Percentiles rank a stretch among this genome's conserved stretches.
phyloP scores from a whole-genome alignment of 2,113 vertebrate genomes.

The Noctilio leporinus region DNA sequence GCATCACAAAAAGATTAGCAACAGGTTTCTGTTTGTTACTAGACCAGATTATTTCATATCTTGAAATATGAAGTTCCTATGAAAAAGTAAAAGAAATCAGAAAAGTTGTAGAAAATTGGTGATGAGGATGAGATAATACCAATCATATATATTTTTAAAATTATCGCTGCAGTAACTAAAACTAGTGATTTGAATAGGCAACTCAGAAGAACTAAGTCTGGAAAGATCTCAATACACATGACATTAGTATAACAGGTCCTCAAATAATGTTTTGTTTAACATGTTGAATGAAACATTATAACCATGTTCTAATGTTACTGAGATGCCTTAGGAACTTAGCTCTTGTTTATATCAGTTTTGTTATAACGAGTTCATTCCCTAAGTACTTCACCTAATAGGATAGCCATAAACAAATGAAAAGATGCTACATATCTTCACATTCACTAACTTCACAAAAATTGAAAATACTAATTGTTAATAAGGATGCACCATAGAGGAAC shows the following conservation, averaged over 20 bases:
- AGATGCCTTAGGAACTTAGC: not conserved
- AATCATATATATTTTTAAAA: not conserved
- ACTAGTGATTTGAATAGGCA: not conserved
- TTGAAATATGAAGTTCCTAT: not conserved
- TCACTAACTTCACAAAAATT: not conserved
- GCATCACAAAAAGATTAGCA: not conserved
- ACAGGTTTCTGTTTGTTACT: not conserved
- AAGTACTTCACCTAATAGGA: not conserved
- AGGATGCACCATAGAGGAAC: not conserved
- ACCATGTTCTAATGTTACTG: too few species aligned
- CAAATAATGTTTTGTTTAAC: not conserved
- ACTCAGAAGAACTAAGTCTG: not conserved
- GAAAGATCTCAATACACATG: not conserved
- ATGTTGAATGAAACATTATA: too few species aligned
- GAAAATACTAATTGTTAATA: not conserved
- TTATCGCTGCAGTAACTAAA: not conserved
- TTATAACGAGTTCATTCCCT: not conserved
- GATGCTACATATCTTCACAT: not conserved
- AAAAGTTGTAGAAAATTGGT: not conserved
- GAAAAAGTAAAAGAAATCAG: not conserved
- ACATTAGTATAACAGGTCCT: not conserved
- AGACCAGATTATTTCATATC: not conserved
- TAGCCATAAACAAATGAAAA: not conserved
- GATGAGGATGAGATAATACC: not conserved
- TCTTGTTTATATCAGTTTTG: not conserved